phyloP scores from a whole-genome alignment of 2,888 invertebrate genomes.

The Apocheima hispidaria region DNA sequence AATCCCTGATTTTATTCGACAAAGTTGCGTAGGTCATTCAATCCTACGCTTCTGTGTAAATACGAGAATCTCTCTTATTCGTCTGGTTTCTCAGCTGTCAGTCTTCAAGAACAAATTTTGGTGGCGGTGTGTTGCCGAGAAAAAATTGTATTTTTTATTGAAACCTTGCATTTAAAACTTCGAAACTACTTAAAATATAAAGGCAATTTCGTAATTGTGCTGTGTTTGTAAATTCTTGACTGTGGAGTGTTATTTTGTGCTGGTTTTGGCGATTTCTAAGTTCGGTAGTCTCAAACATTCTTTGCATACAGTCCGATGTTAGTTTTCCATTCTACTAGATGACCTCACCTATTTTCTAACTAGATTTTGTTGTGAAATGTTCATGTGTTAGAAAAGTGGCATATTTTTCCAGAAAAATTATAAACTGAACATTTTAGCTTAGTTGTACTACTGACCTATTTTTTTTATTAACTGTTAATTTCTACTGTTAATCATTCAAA shows the following conservation, averaged over 20 bases:
- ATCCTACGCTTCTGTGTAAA: constrained; percentile 5
- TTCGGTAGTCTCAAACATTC: constrained; percentile 24
- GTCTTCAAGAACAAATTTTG: constrained; percentile 62
- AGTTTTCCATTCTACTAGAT: constrained; percentile 47
- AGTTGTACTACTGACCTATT: constrained; percentile 15
- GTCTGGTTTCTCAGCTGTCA: constrained; percentile 51
- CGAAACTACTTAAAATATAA: neutral
- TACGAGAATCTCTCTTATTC: constrained; percentile 39
- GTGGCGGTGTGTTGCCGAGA: constrained; percentile 57
- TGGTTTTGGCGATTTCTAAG: neutral
- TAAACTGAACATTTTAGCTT: neutral
- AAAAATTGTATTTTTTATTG: constrained; percentile 42
- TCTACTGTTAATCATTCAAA: neutral
- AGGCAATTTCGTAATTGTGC: constrained; percentile 49
- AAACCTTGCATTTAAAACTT: constrained; percentile 27
- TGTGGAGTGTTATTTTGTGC: constrained; percentile 20
- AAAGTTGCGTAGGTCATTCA: constrained; percentile 49
- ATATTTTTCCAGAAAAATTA: neutral
- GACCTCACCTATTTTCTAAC: constrained; percentile 63
- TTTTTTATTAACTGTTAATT: constrained; percentile 4
- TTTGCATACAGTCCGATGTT: constrained; percentile 10
- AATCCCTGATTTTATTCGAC: constrained; percentile 59
- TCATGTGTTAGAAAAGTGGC: constrained; percentile 2
- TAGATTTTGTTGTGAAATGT: constrained; percentile 17
- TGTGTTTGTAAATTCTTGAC: constrained; percentile 48